Evolutionary conservation across 2,113 vertebrate genomes (phyloP).

Genomic region (Saimiri boliviensis): DNA sequence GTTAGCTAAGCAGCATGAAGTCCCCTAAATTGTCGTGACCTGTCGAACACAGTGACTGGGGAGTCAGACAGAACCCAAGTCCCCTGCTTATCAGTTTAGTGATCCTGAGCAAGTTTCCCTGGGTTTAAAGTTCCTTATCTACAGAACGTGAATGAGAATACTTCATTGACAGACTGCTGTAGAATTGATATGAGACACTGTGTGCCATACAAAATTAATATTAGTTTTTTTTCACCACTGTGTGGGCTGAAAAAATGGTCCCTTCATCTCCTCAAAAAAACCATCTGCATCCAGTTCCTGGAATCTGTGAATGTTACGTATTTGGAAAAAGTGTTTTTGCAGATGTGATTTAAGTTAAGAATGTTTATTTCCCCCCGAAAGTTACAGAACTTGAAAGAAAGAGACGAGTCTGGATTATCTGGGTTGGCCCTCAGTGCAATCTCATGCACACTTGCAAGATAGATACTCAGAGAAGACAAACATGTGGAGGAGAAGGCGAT

Average conservation of each 20-base stretch:
- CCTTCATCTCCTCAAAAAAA: neutral
- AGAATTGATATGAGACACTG: neutral
- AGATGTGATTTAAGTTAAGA: neutral
- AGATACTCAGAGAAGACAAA: neutral
- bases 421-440: too few species aligned
- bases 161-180: neutral
- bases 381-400: neutral
- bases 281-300: neutral
- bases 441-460: neutral
- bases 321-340: neutral
- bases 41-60: neutral
- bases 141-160: neutral
- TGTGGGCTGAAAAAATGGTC: neutral
- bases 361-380: too few species aligned
- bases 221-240: neutral
- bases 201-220: neutral
- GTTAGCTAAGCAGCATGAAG: neutral
- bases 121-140: neutral
- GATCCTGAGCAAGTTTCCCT: neutral
- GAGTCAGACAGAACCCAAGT: too few species aligned
- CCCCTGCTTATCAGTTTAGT: neutral
- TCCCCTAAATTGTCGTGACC: too few species aligned
- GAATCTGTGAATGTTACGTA: neutral
- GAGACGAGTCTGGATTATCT: neutral
- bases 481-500: rapidly evolving